Percentiles rank a stretch among this genome's conserved stretches.
Evolutionary conservation across 2,888 invertebrate genomes (phyloP).

Genomic region (Gymnoscelis rufifasciata): DNA sequence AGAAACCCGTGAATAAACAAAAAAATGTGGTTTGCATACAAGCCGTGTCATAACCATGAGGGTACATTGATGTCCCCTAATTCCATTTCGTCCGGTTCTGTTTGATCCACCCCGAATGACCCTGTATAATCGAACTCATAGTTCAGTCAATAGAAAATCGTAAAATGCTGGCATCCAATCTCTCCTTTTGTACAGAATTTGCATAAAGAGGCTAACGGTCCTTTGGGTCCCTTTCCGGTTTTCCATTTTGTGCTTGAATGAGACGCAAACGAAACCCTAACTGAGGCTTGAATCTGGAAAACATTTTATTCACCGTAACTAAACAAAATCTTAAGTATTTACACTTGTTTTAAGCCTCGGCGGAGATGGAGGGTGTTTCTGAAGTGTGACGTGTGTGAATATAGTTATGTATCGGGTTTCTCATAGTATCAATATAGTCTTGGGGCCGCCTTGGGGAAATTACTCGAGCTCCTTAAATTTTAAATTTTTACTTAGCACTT

Average conservation of each 20-base stretch:
- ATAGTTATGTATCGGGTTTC: too few relatives aligned
- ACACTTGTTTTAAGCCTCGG: too few relatives aligned
- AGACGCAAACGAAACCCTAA: slow-evolving; percentile 49
- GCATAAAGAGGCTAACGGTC: slow-evolving; percentile 70
- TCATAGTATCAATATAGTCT: too few relatives aligned
- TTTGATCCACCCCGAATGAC: slow-evolving; percentile 1
- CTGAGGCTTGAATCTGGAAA: slow-evolving; percentile 55
- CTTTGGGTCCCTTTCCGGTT: slow-evolving; percentile 70
- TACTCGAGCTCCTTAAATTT: too few relatives aligned
- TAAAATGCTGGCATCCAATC: slow-evolving; percentile 60
- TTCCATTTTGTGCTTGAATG: slow-evolving; percentile 71
- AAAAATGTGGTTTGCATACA: too few relatives aligned
- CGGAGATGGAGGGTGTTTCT: too few relatives aligned
- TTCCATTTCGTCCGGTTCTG: not conserved
- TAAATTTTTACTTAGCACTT: too few relatives aligned
- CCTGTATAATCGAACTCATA: slow-evolving; percentile 12
- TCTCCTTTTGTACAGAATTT: slow-evolving; percentile 72
- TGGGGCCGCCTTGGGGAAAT: too few relatives aligned
- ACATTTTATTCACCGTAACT: slow-evolving; percentile 48
- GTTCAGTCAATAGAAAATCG: slow-evolving; percentile 44
- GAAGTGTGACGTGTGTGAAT: too few relatives aligned
- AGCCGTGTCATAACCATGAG: too few relatives aligned
- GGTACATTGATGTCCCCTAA: too few relatives aligned
- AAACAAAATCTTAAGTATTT: not conserved
- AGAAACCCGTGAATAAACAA: too few relatives aligned